Base-by-base conservation (phyloP, 2,888 invertebrate species). In the Macrophya annulata region DNA sequence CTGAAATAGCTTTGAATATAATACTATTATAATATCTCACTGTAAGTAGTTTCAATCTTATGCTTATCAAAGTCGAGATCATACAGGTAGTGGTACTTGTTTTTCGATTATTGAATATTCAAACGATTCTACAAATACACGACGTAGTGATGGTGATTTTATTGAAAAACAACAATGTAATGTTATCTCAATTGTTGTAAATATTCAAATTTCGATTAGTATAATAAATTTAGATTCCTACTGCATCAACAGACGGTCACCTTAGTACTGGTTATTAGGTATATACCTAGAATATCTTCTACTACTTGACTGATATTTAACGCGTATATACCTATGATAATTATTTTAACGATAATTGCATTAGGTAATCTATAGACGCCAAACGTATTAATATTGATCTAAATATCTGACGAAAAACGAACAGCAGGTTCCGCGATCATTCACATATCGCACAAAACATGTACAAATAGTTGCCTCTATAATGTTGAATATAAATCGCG, bases 211-310 rank as follows among this genome's bases (percentile, higher is more conserved):
- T 77, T 77, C 55, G 77, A 77, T n/a, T 48, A 45, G 31, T 43
- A 62, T 8, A 21, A 10, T 25, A 25, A 48, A 55, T n/a, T 81
- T 21, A 43, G 59, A 79, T 81, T n/a, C 15, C 81, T 81, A 62
- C 81, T 43, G 81, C 81, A 81, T 81, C 81, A n/a, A 81, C 81
- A 21, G 81, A 81, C 40, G 81, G 81, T 81, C 81, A 81, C 40
- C 9, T 62, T 25, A 43, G 15, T 43, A 81, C 59, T 62, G 62
- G 5, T 21, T 25, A n/a, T n/a, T 59, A 21, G 43, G 25, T 31
- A 81, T 51, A 31, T 55, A 55, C n/a, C n/a, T 43, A n/a, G 43
- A 43, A 45, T 72, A 21, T 43, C 40, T 43, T 40, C 59, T 81
- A 10, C 62, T 9, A 37, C 15, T 81, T 21, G 9, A 21, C 31